Base-by-base conservation (phyloP, 2,797 vertebrate species). In the Centropyge bicolor region DNA sequence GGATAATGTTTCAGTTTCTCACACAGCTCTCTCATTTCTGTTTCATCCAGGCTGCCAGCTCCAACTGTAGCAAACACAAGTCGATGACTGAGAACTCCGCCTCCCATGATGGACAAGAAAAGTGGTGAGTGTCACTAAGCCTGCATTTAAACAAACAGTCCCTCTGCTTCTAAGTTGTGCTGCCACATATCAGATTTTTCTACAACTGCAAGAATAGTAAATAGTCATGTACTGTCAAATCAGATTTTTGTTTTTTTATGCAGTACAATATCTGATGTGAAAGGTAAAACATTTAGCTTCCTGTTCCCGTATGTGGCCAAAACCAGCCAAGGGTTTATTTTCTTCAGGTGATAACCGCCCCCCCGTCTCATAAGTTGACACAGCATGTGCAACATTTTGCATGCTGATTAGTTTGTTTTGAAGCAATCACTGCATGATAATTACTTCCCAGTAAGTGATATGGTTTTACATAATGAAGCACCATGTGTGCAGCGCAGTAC, bases 101-200 rank as follows among this genome's bases (percentile, higher is more conserved):
- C 83, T 85, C 91, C 88, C 91, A 95, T 88, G 92, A 96, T 96
- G 96, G 95, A 96, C 93, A 96, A 96, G 91, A 96, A 95, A 95
- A 96, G 93, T 94, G 95, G 96, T 96, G 88, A 93, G 93, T 81
- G 54, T 55, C 52, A 45, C 22, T 31, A 57, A 79, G 20, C 17
- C 31, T 74, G 38, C 41, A 31, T 61, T 88, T 73, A 81, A 74
- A 80, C 63, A 54, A 56, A 74, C 57, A 71, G 70, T 13, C 4
- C 43, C 11, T 19, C 52, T 27, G 6, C 9, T 62, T 85, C 36
- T 52, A 41, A 78, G 59, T 70, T 38, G 3, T 14, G 57, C 1
- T 73, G 4, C 1, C 8, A 74, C 20, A 70, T 43, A 73, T 64
- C 10, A 16, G 16, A 60, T 70, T 36, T 65, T 63, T 41, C 10